Evolutionary conservation across 2,113 vertebrate species (phyloP).

Genomic region (Hymenochirus boettgeri): DNA sequence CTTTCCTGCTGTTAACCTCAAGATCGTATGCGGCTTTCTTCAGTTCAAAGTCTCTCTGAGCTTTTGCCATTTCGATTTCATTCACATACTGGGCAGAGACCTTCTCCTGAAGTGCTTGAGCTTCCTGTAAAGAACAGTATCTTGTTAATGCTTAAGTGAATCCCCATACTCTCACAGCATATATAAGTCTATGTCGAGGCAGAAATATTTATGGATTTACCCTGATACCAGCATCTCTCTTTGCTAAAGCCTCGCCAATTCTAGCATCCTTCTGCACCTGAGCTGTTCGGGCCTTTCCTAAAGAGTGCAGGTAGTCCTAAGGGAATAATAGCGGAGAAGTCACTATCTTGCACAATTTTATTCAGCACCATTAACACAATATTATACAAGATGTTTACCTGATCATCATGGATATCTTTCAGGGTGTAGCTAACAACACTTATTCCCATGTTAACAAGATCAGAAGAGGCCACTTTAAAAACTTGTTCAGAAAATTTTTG

Average conservation of each 20-base stretch:
- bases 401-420: slow-evolving; percentile 91
- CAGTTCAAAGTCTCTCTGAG: slow-evolving; percentile 84
- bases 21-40: slow-evolving; percentile 82
- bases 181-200: no score
- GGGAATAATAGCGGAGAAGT: background rate
- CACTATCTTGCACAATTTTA: background rate
- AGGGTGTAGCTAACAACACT: slow-evolving; percentile 92
- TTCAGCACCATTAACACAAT: background rate
- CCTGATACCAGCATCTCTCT: slow-evolving; percentile 80
- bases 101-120: slow-evolving; percentile 83
- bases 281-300: slow-evolving; percentile 86
- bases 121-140: slow-evolving; percentile 62
- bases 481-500: slow-evolving; percentile 96
- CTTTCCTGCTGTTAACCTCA: slow-evolving; percentile 85
- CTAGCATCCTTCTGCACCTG: slow-evolving; percentile 88
- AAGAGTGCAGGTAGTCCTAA: slow-evolving; percentile 81
- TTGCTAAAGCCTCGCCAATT: slow-evolving; percentile 87
- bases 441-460: slow-evolving; percentile 94
- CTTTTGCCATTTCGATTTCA: slow-evolving; percentile 90
- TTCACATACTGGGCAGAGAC: slow-evolving; percentile 84
- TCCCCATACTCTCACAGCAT: background rate
- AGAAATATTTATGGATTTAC: slow-evolving; percentile 42
- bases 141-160: background rate
- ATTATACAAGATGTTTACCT: slow-evolving; percentile 59
- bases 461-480: slow-evolving; percentile 90